These are phyloP conservation scores for Malaclemys terrapin DNA, from an alignment of 2,113 vertebrate genomes.

Conservation along the genomic window DNA sequence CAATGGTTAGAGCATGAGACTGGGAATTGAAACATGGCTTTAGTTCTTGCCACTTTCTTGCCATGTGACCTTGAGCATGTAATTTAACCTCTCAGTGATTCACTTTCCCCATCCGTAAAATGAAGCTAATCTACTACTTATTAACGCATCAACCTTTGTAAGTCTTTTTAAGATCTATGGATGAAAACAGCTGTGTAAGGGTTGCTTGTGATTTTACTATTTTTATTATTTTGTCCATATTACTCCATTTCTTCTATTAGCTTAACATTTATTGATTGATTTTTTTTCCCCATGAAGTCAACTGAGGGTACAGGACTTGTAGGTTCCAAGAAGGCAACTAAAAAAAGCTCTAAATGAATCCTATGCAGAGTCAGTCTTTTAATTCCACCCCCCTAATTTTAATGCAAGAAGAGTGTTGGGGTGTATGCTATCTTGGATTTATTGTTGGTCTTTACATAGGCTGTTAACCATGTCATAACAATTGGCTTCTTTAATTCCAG, in stretches of 20 bases:
- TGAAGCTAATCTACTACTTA: no score
- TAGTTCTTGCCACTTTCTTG: not conserved
- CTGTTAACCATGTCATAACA: fast-evolving
- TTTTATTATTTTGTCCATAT: not conserved
- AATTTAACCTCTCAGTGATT: not conserved
- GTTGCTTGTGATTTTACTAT: not conserved
- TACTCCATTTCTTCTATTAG: not conserved
- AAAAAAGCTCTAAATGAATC: not conserved
- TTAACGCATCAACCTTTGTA: not conserved
- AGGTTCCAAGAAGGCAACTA: not conserved
- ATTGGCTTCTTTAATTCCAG: not conserved
- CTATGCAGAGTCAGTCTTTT: not conserved
- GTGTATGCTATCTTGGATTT: not conserved
- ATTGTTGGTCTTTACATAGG: not conserved
- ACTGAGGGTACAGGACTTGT: not conserved
- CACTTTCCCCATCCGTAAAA: not conserved
- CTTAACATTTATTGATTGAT: not conserved
- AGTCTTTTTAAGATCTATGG: not conserved
- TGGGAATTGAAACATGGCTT: not conserved
- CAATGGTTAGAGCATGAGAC: not conserved
- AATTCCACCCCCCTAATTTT: not conserved
- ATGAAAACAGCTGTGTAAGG: not conserved
- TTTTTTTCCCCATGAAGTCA: not conserved
- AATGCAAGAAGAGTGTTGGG: not conserved
- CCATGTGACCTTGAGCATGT: not conserved